A percentile compares a stretch with the other conserved stretches of the same genome.
Conservation (phyloP, 2,888 invertebrate species). For the Rotaria sp. region DNA sequence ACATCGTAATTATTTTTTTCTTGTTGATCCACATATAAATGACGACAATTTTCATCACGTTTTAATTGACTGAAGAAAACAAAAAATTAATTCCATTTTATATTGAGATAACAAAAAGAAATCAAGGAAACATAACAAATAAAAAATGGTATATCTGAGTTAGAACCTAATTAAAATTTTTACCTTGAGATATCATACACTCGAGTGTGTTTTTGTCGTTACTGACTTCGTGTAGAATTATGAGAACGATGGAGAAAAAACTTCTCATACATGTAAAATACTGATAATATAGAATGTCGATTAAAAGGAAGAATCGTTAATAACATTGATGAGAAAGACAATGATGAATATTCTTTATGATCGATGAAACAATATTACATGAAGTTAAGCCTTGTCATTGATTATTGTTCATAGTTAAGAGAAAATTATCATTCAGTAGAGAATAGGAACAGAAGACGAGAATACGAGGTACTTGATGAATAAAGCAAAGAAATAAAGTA, state of each 20-base stretch:
- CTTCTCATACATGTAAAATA: background rate
- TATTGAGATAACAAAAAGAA: too few species aligned
- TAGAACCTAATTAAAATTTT: background rate
- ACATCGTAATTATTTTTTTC: background rate
- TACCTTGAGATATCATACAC: background rate
- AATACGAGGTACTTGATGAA: background rate
- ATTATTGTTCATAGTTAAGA: background rate
- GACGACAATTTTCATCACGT: background rate
- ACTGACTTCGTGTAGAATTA: background rate
- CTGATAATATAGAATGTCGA: background rate
- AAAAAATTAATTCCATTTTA: too few species aligned
- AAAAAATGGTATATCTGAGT: too few species aligned
- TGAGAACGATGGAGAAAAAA: background rate
- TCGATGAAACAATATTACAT: background rate
- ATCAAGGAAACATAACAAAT: too few species aligned
- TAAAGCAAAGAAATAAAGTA: background rate
- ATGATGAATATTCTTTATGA: background rate
- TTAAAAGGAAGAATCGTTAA: background rate
- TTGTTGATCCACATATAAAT: background rate
- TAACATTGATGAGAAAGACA: background rate
- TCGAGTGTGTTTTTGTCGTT: background rate
- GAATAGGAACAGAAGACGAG: background rate
- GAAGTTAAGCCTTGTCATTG: background rate
- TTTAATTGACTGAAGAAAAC: background rate
- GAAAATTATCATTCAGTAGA: background rate